Evolutionary conservation across 2,888 invertebrate genomes (phyloP).

Genomic region (Thereva nobilitata): DNA sequence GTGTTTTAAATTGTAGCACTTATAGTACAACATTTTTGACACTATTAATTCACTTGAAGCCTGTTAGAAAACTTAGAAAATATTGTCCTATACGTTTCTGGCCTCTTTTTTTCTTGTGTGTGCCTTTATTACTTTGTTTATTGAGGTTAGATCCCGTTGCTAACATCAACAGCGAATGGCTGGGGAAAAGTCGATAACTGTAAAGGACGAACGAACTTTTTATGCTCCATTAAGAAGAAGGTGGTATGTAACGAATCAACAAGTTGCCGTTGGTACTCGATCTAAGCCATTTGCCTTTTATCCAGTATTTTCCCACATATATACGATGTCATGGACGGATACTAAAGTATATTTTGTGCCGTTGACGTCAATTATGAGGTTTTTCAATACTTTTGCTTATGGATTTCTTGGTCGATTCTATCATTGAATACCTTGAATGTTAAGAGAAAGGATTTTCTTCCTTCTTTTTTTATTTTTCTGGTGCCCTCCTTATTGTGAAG

Average conservation of each 20-base stretch:
- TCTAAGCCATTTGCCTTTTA: too few species aligned
- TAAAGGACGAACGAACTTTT: neutral
- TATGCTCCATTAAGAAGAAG: too few species aligned
- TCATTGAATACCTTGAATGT: too few species aligned
- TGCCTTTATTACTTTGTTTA: constrained; percentile 59
- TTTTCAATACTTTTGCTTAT: too few species aligned
- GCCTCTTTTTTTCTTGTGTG: constrained; percentile 24
- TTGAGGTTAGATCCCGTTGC: constrained; percentile 58
- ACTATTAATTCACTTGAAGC: constrained; percentile 37
- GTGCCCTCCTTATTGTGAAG: too few species aligned
- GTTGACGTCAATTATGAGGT: too few species aligned
- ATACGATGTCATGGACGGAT: too few species aligned
- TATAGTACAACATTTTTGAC: neutral
- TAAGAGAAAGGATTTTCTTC: too few species aligned
- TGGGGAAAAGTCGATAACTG: constrained; percentile 21
- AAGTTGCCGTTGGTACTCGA: constrained; percentile 2
- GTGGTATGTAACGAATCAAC: constrained; percentile 5
- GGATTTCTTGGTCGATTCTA: too few species aligned
- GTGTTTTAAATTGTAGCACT: neutral
- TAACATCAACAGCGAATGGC: constrained; percentile 45
- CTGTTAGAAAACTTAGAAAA: constrained; percentile 40
- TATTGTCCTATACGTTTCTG: constrained; percentile 19
- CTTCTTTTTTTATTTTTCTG: too few species aligned
- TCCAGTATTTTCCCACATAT: too few species aligned
- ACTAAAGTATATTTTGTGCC: too few species aligned